phyloP scores from a whole-genome alignment of 2,113 vertebrate genomes.

The Sylvilagus bachmani region DNA sequence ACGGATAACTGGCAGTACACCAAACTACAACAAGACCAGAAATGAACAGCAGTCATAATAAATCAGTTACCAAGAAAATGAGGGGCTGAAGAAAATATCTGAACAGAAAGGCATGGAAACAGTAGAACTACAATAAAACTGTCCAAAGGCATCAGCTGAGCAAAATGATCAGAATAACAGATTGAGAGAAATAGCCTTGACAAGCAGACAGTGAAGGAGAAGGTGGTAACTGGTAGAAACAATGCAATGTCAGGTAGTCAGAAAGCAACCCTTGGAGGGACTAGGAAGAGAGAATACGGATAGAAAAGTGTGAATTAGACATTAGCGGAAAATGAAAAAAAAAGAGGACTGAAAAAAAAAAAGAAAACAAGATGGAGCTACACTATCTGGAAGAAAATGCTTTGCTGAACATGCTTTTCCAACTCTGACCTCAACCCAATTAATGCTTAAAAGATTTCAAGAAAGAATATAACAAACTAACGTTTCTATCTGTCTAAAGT shows the following conservation, averaged over 20 bases:
- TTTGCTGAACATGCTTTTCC: background rate
- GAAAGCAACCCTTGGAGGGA: background rate
- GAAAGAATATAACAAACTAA: background rate
- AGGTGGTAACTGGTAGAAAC: background rate
- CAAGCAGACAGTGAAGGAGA: background rate
- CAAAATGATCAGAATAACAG: background rate
- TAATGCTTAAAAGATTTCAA: slow-evolving; percentile 17
- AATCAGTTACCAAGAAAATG: background rate
- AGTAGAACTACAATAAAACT: background rate
- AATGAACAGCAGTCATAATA: background rate
- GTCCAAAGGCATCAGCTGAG: background rate
- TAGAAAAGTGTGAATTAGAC: background rate
- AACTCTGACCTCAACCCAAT: background rate
- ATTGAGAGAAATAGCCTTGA: background rate
- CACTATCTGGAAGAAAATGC: background rate
- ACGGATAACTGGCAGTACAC: background rate
- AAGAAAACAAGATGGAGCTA: background rate
- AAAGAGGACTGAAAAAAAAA: background rate
- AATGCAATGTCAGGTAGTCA: background rate
- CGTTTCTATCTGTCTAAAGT: background rate
- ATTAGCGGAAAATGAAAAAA: background rate
- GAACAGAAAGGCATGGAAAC: background rate
- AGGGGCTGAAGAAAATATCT: background rate
- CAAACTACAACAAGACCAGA: slow-evolving; percentile 34
- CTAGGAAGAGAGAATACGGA: background rate